Conservation (phyloP, 2,797 vertebrate genomes). For the Leptoclinus maculatus region DNA sequence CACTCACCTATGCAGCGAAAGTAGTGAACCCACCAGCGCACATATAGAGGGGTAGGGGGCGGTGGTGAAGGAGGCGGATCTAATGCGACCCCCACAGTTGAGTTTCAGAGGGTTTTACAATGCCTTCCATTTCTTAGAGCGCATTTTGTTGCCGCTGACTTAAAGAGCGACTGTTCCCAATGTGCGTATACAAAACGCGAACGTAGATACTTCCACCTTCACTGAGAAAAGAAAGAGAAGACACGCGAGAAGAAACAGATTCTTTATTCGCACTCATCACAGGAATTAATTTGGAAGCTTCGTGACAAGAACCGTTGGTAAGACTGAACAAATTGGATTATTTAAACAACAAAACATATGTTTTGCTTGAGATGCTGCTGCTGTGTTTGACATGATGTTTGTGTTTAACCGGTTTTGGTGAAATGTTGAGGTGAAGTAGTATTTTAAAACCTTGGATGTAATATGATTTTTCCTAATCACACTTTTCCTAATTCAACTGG, state of each 20-base stretch:
- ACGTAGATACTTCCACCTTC: background rate
- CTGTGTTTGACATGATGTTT: background rate
- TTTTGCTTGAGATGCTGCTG: background rate
- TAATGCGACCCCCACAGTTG: constrained; percentile 70
- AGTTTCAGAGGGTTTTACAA: constrained; percentile 48
- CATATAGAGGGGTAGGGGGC: background rate
- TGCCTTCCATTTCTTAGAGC: constrained; percentile 55
- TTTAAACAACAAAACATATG: background rate
- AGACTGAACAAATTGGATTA: constrained; percentile 34
- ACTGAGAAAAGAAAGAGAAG: background rate
- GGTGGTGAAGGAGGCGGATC: constrained; percentile 72
- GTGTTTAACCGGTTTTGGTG: background rate
- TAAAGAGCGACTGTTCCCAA: constrained; percentile 17
- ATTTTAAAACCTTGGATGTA: background rate
- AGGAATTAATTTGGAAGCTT: constrained; percentile 59
- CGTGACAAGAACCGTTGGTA: constrained; percentile 58
- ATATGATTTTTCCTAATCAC: too few species aligned
- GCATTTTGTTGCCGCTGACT: constrained; percentile 31
- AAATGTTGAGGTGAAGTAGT: background rate
- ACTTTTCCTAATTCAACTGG: too few species aligned
- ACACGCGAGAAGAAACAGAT: background rate
- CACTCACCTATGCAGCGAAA: background rate
- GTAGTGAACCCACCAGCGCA: constrained; percentile 8
- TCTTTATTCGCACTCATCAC: constrained; percentile 21
- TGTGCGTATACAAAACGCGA: constrained; percentile 51